Percentiles rank a stretch among this genome's conserved stretches.
Conservation (phyloP, 2,113 vertebrate species). For the Gymnogyps californianus region DNA sequence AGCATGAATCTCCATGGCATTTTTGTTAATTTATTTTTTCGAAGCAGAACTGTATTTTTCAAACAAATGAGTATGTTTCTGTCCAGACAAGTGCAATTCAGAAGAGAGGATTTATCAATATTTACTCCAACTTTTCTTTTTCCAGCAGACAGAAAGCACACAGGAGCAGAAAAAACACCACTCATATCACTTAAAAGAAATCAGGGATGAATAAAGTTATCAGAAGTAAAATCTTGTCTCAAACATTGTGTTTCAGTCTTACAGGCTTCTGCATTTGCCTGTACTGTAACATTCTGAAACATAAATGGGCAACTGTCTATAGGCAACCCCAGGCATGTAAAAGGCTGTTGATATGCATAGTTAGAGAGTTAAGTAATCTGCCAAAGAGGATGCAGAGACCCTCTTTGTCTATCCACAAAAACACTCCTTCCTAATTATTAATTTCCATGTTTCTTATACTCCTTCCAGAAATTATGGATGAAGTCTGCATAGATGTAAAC, state of each 20-base stretch:
- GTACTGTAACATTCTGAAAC: neutral
- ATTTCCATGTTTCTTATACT: neutral
- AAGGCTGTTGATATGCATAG: neutral
- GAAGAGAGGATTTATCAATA: neutral
- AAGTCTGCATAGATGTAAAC: neutral
- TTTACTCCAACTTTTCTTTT: neutral
- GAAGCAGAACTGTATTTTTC: neutral
- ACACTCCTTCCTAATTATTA: neutral
- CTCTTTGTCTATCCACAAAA: neutral
- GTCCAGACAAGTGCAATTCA: neutral
- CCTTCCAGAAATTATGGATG: neutral
- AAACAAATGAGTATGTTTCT: neutral
- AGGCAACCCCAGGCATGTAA: neutral
- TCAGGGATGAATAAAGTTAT: neutral
- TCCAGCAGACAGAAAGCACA: neutral
- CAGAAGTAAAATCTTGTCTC: neutral
- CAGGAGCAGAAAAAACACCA: neutral
- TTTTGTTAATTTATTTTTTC: neutral
- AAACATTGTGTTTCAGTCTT: neutral
- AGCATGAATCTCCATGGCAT: accelerated
- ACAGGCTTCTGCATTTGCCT: neutral
- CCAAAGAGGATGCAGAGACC: neutral
- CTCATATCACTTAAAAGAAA: neutral
- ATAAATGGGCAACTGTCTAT: neutral
- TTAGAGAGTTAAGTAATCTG: neutral